Base-by-base conservation (phyloP, 2,888 invertebrate genomes). In the Idaea biselata region DNA sequence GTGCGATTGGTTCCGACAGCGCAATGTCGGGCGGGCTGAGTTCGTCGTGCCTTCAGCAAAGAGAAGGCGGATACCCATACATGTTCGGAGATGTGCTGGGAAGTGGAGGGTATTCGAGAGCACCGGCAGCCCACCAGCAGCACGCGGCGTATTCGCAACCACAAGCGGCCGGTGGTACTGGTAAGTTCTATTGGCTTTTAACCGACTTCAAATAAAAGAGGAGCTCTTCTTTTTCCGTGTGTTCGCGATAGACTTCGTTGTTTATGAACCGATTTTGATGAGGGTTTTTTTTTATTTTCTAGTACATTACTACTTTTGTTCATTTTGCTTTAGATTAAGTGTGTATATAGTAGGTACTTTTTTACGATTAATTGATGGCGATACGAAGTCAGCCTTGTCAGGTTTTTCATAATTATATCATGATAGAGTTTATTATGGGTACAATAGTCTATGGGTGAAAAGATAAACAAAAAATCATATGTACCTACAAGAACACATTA, bases 21-120 rank as follows among this genome's bases (percentile, higher is more conserved):
- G 96, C 97, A 67, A 97, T 97, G 97, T 95, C 97, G 62, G 96
- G 96, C 73, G 97, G 97, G 74, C 94, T 96, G 93, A 94, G 95
- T 75, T 95, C 95, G 76, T 97, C 96, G 87, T 97, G 96, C 87
- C 95, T 96, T 75, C 97, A 97, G 86, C 97, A 97, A 88, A 93
- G 97, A 64, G 96, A 96, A 81, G 89, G 94, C 72, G 96, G 96
- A 62, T 97, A 97, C 88, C 97, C 97, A 54, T 97, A 97, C 93
- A 97, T 97, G 96, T 97, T 97, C 89, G 96, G 96, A 76, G 97
- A 98, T 90, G 97, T 97, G 67, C 94, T 97, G 64, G 96, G 96
- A 72, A 91, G 95, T 64, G 95, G 96, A 74, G 95, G 95, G 65
- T 93, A 94, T 69, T 95, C 95, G 57, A 94, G 96, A 71, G 95